These are phyloP conservation scores for Riparia riparia DNA, from an alignment of 2,113 vertebrate genomes.

Conservation along the genomic window DNA sequence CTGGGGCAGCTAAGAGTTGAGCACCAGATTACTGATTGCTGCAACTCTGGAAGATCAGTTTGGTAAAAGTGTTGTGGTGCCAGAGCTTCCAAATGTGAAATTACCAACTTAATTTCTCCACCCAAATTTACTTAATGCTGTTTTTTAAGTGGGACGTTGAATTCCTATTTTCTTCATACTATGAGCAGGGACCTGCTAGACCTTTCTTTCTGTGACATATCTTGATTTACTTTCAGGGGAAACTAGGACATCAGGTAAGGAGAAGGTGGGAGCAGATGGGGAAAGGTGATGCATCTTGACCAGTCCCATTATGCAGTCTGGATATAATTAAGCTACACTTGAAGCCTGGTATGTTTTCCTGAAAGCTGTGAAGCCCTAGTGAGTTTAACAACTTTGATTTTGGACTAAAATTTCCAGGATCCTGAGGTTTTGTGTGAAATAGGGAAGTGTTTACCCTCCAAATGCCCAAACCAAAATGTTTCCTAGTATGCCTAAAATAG, in stretches of 20 bases:
- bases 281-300: neutral
- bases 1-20: neutral
- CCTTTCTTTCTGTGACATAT: neutral
- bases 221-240: neutral
- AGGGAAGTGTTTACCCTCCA: neutral
- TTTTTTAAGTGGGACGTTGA: neutral
- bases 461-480: neutral
- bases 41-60: neutral
- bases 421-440: neutral
- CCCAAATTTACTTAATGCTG: neutral
- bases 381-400: neutral
- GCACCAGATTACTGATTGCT: neutral
- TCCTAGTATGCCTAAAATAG: neutral
- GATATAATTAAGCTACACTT: neutral
- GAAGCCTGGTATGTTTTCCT: neutral
- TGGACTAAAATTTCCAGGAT: neutral
- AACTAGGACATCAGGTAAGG: neutral
- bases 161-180: neutral
- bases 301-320: neutral
- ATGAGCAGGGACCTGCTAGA: neutral
- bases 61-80: neutral
- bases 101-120: neutral
- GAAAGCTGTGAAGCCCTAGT: neutral
- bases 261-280: neutral
- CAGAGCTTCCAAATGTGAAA: neutral